These are phyloP conservation scores for Harpegnathos saltator DNA, from an alignment of 1,140 invertebrate species.

Conservation along the genomic window DNA sequence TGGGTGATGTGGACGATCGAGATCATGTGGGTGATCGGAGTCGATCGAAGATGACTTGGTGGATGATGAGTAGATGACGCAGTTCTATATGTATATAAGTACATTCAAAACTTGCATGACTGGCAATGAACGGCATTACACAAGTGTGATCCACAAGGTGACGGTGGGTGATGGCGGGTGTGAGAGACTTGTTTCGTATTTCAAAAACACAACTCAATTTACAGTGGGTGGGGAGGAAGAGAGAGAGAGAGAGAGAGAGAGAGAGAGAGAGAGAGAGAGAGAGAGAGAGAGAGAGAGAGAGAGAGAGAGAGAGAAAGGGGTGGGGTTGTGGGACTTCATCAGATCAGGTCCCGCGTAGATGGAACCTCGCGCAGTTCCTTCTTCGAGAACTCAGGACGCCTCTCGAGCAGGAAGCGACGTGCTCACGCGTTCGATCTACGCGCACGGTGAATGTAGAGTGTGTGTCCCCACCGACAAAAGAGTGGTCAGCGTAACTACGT, in stretches of 20 bases:
- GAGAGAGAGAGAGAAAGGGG: too few relatives aligned
- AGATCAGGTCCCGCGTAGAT: slow-evolving; percentile 63
- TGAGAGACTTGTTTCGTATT: slow-evolving; percentile 44
- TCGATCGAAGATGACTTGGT: slow-evolving; percentile 60
- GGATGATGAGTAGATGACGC: slow-evolving; percentile 60
- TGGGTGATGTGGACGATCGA: slow-evolving; percentile 46
- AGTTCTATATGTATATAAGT: slow-evolving; percentile 64
- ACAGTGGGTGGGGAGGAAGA: not conserved
- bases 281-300: too few relatives aligned
- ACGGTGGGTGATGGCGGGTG: slow-evolving; percentile 18
- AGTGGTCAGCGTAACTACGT: slow-evolving; percentile 79
- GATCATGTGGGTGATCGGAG: slow-evolving; percentile 40
- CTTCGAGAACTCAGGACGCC: slow-evolving; percentile 3
- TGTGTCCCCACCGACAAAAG: slow-evolving; percentile 76
- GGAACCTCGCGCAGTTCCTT: slow-evolving; percentile 32
- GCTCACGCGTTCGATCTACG: slow-evolving; percentile 63
- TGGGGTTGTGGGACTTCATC: too few relatives aligned
- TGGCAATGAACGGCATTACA: slow-evolving; percentile 69
- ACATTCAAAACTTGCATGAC: slow-evolving; percentile 74
- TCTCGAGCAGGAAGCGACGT: not conserved
- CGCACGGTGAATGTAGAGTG: slow-evolving; percentile 58
- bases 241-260: not conserved
- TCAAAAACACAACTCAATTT: slow-evolving; percentile 49
- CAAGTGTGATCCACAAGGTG: slow-evolving; percentile 69
- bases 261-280: not conserved